phyloP scores from a whole-genome alignment of 2,888 invertebrate species.

The Achlya flavicornis region DNA sequence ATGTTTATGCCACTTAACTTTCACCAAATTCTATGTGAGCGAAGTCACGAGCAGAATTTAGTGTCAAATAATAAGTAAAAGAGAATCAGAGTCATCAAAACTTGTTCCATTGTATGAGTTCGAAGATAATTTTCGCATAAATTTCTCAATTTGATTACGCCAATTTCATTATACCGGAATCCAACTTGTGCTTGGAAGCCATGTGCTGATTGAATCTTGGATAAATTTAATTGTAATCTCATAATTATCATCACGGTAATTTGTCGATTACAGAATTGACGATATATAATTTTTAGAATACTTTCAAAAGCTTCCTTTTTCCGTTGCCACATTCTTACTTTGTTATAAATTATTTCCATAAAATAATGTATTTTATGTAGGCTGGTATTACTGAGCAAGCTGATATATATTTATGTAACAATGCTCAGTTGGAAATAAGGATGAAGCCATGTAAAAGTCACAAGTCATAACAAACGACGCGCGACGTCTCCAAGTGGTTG shows the following conservation, averaged over 20 bases:
- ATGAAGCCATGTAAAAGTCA: constrained; percentile 65
- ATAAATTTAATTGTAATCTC: constrained; percentile 1
- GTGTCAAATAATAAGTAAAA: not conserved
- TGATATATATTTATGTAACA: not conserved
- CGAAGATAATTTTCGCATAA: constrained; percentile 9
- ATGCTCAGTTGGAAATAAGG: constrained; percentile 32
- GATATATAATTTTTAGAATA: not conserved
- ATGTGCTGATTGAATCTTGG: constrained; percentile 9
- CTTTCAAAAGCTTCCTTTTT: not conserved
- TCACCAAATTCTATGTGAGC: not conserved
- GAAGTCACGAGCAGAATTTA: not conserved
- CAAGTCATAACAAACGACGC: constrained; percentile 59
- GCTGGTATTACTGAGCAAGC: not conserved
- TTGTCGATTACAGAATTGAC: not conserved
- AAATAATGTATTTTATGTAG: not conserved
- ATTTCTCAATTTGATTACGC: constrained; percentile 8
- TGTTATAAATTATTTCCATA: not conserved
- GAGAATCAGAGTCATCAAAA: constrained; percentile 5
- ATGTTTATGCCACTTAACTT: not conserved
- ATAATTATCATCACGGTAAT: not conserved
- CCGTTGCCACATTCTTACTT: not conserved
- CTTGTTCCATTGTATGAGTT: constrained; percentile 10
- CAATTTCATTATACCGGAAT: constrained; percentile 4
- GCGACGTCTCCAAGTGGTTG: constrained; percentile 28
- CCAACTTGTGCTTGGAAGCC: constrained; percentile 9